Evolutionary conservation across 2,888 invertebrate species (phyloP), one percentile per base, ranked within the genome.

Genomic region (Nephrocerus scutellatus): DNA sequence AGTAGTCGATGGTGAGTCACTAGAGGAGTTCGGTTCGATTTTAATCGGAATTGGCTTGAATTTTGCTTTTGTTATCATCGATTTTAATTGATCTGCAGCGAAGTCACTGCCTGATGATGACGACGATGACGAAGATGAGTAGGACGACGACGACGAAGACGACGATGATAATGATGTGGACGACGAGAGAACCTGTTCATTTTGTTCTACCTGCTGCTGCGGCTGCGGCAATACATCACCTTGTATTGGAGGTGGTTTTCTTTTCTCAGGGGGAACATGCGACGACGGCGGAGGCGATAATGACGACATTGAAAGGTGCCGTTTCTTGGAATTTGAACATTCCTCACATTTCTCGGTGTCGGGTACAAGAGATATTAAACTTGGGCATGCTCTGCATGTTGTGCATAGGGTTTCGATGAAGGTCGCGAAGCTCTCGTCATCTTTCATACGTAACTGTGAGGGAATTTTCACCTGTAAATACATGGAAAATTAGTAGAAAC

Each of bases 331-430:
- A 19, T 56, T 52, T 23, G 58, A 54, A 55, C 69, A 69, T 50
- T 66, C 67, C 26, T 67, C 68, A 53, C 69, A 69, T 40, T 68
- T 64, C 41, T 69, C 69, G 18, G 65, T 67, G 29, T 63, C 68
- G 12, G 64, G 62, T 40, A 62, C 55, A 29, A 68, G 50, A 24
- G 69, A 67, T 36, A 69, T 67, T 41, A 69, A 53, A 55, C 68
- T 65, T 20, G 66, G 57, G 53, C 69, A 69, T 46, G 68, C 64
- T 29, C 59, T 54, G 55, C 68, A 69, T 50, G 68, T 63, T 35
- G 60, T 63, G 44, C 66, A 68, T 42, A 69, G 46, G 3, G 59
- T 64, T 53, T 65, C 63, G 21, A 69, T 59, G 43, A 68, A 69
- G 50, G 61, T 62, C 39, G 63, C 61, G 51, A 69, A 50, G 26